phyloP scores from a whole-genome alignment of 2,888 invertebrate genomes.

The Loripinus fragilis region DNA sequence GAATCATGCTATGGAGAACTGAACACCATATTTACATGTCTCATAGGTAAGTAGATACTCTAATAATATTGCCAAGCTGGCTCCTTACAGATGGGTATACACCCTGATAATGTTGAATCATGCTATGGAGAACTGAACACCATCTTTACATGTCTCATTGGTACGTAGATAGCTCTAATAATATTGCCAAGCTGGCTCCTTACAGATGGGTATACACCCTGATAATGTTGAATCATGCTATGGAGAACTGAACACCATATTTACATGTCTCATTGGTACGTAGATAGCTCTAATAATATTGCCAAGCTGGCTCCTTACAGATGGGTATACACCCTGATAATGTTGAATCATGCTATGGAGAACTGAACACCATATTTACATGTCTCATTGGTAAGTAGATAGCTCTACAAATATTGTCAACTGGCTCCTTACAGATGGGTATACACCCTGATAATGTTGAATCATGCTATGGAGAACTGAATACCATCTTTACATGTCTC shows the following conservation, averaged over 20 bases:
- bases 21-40: slow-evolving; percentile 34
- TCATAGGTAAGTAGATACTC: slow-evolving; percentile 36
- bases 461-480: slow-evolving; percentile 33
- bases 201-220: slow-evolving; percentile 28
- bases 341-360: slow-evolving; percentile 25
- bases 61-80: slow-evolving; percentile 32
- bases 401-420: slow-evolving; percentile 28
- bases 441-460: slow-evolving; percentile 26
- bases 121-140: slow-evolving; percentile 36
- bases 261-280: slow-evolving; percentile 20
- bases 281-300: slow-evolving; percentile 9
- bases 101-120: slow-evolving; percentile 22
- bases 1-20: slow-evolving; percentile 33
- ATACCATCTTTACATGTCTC: slow-evolving; percentile 38
- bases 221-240: slow-evolving; percentile 27
- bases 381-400: slow-evolving; percentile 42
- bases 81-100: slow-evolving; percentile 19
- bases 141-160: slow-evolving; percentile 38
- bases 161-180: slow-evolving; percentile 30
- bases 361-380: slow-evolving; percentile 31
- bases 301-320: slow-evolving; percentile 24
- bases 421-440: slow-evolving; percentile 23
- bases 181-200: slow-evolving; percentile 33
- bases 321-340: slow-evolving; percentile 31
- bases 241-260: slow-evolving; percentile 33